Conservation (phyloP, 2,797 vertebrate species). For the Phataginus tetradactyla region DNA sequence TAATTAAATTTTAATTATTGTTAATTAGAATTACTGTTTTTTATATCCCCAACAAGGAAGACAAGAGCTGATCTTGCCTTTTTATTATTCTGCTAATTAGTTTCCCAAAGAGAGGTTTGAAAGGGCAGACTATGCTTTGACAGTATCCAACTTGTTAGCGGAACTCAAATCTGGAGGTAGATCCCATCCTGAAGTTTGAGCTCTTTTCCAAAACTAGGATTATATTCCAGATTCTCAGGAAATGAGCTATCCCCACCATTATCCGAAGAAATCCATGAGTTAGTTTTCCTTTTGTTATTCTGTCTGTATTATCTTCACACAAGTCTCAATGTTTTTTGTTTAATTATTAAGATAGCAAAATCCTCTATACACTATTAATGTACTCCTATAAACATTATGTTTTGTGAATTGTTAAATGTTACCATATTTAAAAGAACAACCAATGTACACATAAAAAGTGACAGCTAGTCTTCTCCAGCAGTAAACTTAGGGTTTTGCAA, state of each 20-base stretch:
- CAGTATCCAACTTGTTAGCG: slow-evolving; percentile 60
- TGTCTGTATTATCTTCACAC: slow-evolving; percentile 56
- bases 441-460: slow-evolving; percentile 62
- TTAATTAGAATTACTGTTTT: slow-evolving; percentile 86
- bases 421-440: slow-evolving; percentile 66
- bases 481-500: neutral
- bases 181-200: neutral
- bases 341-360: slow-evolving; percentile 77
- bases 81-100: slow-evolving; percentile 83
- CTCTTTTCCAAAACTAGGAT: neutral
- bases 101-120: slow-evolving; percentile 78
- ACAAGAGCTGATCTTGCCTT: slow-evolving; percentile 80
- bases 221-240: neutral
- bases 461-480: neutral
- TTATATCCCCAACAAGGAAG: slow-evolving; percentile 80
- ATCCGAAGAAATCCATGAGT: neutral
- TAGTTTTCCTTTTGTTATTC: neutral
- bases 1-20: slow-evolving; percentile 88
- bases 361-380: slow-evolving; percentile 66
- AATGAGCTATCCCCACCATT: neutral
- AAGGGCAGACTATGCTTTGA: slow-evolving; percentile 68
- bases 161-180: slow-evolving; percentile 33
- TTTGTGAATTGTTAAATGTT: slow-evolving; percentile 46
- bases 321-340: slow-evolving; percentile 78
- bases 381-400: slow-evolving; percentile 75